These are phyloP conservation scores for Morus bassanus DNA, from an alignment of 2,797 vertebrate species.

Conservation along the genomic window DNA sequence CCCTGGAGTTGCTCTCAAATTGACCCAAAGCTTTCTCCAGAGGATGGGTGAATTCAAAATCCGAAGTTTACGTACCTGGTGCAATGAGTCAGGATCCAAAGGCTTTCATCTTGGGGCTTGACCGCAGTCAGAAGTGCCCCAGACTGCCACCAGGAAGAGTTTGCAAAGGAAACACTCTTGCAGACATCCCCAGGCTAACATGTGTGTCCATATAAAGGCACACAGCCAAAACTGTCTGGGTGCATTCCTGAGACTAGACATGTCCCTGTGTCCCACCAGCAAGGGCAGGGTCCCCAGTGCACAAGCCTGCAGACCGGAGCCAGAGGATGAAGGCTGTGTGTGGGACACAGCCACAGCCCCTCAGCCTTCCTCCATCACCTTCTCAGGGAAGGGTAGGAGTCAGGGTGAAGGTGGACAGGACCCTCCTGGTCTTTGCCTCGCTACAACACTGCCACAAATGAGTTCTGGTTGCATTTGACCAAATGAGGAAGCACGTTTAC, in stretches of 20 bases:
- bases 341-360: not conserved
- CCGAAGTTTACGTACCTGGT: not conserved
- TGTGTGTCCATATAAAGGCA: fast-evolving
- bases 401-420: not conserved
- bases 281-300: not conserved
- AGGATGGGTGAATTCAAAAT: not conserved
- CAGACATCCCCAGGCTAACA: not conserved
- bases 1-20: not conserved
- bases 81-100: not conserved
- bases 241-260: not conserved
- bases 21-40: not conserved
- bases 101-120: not conserved
- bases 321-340: not conserved
- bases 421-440: not conserved
- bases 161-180: not conserved
- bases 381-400: not conserved
- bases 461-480: not conserved
- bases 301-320: fast-evolving
- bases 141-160: not conserved
- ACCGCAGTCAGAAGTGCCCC: fast-evolving
- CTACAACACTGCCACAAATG: not conserved
- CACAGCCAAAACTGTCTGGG: not conserved
- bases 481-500: not conserved
- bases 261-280: not conserved
- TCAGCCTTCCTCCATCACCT: not conserved